Base-by-base conservation (phyloP, 2,888 invertebrate species). In the Hymenopus coronatus region DNA sequence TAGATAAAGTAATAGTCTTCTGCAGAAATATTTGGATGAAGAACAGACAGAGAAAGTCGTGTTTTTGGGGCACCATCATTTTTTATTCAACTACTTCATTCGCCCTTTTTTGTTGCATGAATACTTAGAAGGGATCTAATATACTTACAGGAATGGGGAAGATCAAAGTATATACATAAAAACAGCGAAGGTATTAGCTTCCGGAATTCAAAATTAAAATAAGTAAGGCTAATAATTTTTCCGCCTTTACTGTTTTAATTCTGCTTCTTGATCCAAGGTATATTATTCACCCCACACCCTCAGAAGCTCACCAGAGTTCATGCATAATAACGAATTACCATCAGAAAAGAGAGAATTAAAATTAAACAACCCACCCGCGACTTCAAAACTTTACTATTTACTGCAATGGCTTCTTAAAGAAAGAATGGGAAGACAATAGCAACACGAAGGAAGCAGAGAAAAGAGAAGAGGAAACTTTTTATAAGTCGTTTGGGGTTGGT, bases 361-460 rank as follows among this genome's bases (percentile, higher is more conserved):
- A 85, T 85, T 85, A 85, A 85, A 46, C 85, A 85, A 85, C 46
- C 12, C 20, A 85, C 27, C 85, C 85, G 40, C 85, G 40, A 85
- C 85, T 85, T 85, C 46, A 85, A 46, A 85, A 85, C 85, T 85
- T 85, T 85, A 85, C 85, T 85, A 85, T 85, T 85, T 85, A 85
- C 85, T 85, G 40, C 40, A 85, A 28, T 83, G 83, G 28, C 28
- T 83, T 27, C 27, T 27, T 83, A 28, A 83, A 28, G 83, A 83
- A 83, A 28, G 83, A 85, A 15, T 40, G 46, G 40, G 40, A 40
- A 15, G 27, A 85, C 40, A 54, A 70, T 70, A 70, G 54, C 54
- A 70, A 70, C 54, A 70, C 54, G 54, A 70, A 70, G 25, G 54
- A 70, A 40, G 27, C 28, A 54, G 84, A 9, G 40, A 33, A 28